Conservation (phyloP, 1,140 invertebrate genomes). For the Agrypnia vestita region DNA sequence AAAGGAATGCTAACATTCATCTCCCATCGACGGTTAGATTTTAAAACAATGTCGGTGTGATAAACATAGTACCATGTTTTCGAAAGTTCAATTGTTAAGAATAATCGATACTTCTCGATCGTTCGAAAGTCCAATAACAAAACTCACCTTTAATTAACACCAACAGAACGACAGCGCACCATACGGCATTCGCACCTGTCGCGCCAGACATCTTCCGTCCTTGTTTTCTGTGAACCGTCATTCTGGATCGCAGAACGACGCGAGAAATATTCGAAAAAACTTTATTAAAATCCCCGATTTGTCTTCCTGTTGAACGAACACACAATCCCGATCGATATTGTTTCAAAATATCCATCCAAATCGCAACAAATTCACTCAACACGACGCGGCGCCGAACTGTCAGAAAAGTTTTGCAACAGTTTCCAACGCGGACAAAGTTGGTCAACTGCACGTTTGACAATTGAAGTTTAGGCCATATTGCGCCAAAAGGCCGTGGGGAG, state of each 20-base stretch:
- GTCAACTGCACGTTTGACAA: conserved; percentile 4
- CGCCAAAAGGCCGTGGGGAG: conserved; percentile 17
- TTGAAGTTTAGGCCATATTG: conserved; percentile 30
- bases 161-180: conserved; percentile 43
- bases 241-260: conserved; percentile 14
- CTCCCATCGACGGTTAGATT: neutral
- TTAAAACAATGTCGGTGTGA: neutral
- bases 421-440: neutral
- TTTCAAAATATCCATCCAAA: neutral
- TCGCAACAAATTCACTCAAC: neutral
- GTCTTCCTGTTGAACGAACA: neutral
- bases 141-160: conserved; percentile 49
- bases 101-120: neutral
- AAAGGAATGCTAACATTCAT: conserved; percentile 2
- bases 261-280: conserved; percentile 27
- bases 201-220: conserved; percentile 54
- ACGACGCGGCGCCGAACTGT: conserved; percentile 18
- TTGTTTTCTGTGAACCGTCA: conserved; percentile 36
- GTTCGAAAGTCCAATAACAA: conserved; percentile 8
- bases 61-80: neutral
- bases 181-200: conserved; percentile 55
- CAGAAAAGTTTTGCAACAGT: conserved; percentile 40
- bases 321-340: neutral
- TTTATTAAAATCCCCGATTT: conserved; percentile 6
- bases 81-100: neutral